A percentile compares a stretch with the other conserved stretches of the same genome.
Conservation (phyloP, 64 coral and sea anemone species). For the Anthopleura sola region DNA sequence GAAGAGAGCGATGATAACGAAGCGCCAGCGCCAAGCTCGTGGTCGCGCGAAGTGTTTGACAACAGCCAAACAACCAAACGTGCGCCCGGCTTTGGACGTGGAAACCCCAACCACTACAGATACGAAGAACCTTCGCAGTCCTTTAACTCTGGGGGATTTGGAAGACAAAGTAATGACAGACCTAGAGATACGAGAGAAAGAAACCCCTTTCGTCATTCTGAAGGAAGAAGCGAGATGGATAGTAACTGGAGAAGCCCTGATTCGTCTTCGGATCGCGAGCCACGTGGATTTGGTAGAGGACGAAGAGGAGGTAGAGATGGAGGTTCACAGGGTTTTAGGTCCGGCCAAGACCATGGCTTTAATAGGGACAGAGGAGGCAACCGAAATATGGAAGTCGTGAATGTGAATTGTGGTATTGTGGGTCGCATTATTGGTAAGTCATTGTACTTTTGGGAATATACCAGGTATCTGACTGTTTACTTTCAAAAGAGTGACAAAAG, state of each 20-base stretch:
- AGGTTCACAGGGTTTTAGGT: not conserved
- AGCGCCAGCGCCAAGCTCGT: not conserved
- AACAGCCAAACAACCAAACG: not conserved
- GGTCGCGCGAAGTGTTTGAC: not conserved
- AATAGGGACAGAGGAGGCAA: not conserved
- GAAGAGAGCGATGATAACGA: constrained; percentile 15
- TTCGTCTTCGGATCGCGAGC: not conserved
- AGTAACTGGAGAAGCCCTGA: constrained; percentile 6
- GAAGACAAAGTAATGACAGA: not conserved
- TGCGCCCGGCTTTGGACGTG: constrained; percentile 38
- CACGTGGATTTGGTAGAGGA: constrained; percentile 12
- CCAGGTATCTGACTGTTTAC: no score
- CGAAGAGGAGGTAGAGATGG: not conserved
- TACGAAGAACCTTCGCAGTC: not conserved
- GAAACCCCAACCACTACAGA: constrained; percentile 22
- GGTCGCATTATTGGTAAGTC: constrained; percentile 16
- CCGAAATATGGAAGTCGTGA: constrained; percentile 3
- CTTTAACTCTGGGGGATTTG: constrained; percentile 1
- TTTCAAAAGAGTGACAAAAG: not conserved
- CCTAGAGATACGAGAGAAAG: constrained; percentile 4
- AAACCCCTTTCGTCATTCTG: not conserved
- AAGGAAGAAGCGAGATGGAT: not conserved
- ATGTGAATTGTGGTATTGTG: not conserved
- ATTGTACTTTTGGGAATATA: constrained; percentile 7
- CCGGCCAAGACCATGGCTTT: not conserved